These are phyloP conservation scores for Heteropelma amictum DNA, from an alignment of 2,888 invertebrate species.

Conservation along the genomic window DNA sequence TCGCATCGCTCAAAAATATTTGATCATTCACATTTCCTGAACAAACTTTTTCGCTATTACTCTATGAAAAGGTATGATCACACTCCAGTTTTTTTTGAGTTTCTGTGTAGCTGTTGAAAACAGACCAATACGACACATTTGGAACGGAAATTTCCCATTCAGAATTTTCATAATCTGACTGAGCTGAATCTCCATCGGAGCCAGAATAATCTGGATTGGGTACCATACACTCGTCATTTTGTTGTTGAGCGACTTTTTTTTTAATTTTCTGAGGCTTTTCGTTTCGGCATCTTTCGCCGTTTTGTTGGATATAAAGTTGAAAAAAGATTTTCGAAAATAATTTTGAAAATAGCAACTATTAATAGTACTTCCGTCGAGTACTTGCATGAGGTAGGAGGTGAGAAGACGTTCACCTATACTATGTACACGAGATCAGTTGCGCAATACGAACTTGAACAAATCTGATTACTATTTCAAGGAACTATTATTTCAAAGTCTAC, in stretches of 20 bases:
- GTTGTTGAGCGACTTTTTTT: conserved; percentile 8
- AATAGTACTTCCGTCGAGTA: too few species aligned
- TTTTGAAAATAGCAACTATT: conserved; percentile 6
- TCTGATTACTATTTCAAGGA: too few species aligned
- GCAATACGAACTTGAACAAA: too few species aligned
- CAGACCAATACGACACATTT: conserved; percentile 17
- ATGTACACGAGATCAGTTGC: too few species aligned
- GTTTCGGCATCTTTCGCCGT: conserved; percentile 18
- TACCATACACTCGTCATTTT: conserved; percentile 17
- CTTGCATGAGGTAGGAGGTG: too few species aligned
- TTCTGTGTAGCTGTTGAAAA: conserved; percentile 24
- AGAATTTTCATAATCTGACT: conserved; percentile 24
- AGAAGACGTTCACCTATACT: too few species aligned
- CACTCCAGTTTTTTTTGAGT: conserved; percentile 30
- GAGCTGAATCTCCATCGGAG: conserved; percentile 29
- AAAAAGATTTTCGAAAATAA: conserved; percentile 8
- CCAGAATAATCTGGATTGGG: conserved; percentile 29
- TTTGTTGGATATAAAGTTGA: background rate
- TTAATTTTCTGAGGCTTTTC: conserved; percentile 8
- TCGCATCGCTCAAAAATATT: background rate
- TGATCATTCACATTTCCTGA: conserved; percentile 2
- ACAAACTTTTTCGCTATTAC: conserved; percentile 24
- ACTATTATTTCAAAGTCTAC: too few species aligned
- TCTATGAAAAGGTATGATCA: conserved; percentile 20
- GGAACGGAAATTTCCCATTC: conserved; percentile 9